phyloP scores from a whole-genome alignment of 2,797 vertebrate species.

The Periophthalmus magnuspinnatus region DNA sequence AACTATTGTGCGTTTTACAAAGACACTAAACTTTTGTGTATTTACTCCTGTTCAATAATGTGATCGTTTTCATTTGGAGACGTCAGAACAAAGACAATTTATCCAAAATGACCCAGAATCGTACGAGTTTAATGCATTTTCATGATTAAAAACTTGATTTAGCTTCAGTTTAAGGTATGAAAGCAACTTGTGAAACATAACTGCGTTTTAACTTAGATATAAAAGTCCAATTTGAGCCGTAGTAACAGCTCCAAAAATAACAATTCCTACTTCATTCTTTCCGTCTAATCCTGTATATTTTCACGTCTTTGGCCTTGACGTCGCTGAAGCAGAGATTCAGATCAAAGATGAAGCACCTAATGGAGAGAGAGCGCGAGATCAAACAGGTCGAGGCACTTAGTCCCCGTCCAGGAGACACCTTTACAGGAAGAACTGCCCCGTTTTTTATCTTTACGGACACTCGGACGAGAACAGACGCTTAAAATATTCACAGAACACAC shows the following conservation, averaged over 20 bases:
- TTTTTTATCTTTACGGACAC: conserved; percentile 9
- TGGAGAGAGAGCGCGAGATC: conserved; percentile 17
- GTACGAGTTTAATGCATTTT: too few relatives aligned
- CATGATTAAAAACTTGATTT: too few relatives aligned
- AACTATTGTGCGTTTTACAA: too few relatives aligned
- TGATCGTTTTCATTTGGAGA: too few relatives aligned
- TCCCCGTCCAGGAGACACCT: conserved; percentile 7
- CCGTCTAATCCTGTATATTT: conserved; percentile 3
- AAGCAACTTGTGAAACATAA: too few relatives aligned
- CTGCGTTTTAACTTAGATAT: too few relatives aligned
- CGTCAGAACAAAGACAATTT: too few relatives aligned
- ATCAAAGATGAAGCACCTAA: conserved; percentile 26
- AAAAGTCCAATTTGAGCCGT: neutral
- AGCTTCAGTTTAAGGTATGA: too few relatives aligned
- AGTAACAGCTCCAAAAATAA: neutral
- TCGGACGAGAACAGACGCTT: neutral
- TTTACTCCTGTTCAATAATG: too few relatives aligned
- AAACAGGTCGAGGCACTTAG: conserved; percentile 20
- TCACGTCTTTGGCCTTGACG: neutral
- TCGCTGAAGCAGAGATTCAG: conserved; percentile 15
- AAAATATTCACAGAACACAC: neutral
- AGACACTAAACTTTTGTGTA: too few relatives aligned
- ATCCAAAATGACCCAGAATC: too few relatives aligned
- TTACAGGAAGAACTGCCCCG: conserved; percentile 21
- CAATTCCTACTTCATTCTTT: neutral